Evolutionary conservation across 64 coral and sea anemone genomes (phyloP).

Genomic region (Cladopsammia gracilis): DNA sequence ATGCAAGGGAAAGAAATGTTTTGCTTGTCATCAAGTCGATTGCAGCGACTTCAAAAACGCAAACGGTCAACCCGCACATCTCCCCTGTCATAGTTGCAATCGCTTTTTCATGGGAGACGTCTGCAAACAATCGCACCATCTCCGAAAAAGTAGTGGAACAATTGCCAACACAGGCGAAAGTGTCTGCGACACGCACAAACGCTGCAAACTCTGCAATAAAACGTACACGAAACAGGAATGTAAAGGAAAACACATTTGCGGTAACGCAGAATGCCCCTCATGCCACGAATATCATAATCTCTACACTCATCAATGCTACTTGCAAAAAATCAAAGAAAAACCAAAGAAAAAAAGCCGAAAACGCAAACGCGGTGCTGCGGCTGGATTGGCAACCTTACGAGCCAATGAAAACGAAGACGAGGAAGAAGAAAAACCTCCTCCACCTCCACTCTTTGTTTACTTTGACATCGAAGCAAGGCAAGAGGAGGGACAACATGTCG

Average conservation of each 20-base stretch:
- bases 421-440: no score
- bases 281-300: no score
- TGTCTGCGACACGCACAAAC: not conserved
- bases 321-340: no score
- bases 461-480: conserved; percentile 1
- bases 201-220: no score
- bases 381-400: no score
- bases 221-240: no score
- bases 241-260: no score
- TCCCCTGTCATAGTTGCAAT: not conserved
- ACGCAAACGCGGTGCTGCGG: no score
- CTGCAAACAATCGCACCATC: not conserved
- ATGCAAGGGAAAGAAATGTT: not conserved
- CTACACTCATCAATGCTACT: no score
- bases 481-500: not conserved
- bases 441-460: not conserved
- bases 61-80: not conserved
- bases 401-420: not conserved
- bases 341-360: no score
- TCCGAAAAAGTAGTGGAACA: no score
- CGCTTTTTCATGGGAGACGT: not conserved
- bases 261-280: no score
- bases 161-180: not conserved
- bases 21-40: not conserved
- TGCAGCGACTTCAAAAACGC: not conserved